A percentile compares a stretch with the other conserved stretches of the same genome.
Evolutionary conservation across 2,797 vertebrate genomes (phyloP).

Genomic region (Amblyraja radiata): DNA sequence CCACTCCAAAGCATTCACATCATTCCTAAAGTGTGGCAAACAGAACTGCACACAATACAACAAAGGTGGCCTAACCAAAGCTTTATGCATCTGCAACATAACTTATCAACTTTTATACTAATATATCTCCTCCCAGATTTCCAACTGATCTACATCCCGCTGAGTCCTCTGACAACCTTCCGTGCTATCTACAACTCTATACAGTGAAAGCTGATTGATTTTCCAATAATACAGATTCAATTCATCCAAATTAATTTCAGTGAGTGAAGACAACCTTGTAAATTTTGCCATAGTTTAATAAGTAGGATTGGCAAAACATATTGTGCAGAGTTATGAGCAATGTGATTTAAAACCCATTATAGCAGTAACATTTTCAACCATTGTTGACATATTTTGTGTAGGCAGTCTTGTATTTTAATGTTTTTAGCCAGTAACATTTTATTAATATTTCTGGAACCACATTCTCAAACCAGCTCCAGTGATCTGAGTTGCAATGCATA

Average conservation of each 20-base stretch:
- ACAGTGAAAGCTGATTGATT: not conserved
- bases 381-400: not conserved
- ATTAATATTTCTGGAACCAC: not conserved
- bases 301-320: not conserved
- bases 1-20: no score
- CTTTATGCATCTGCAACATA: no score
- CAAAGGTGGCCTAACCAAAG: no score
- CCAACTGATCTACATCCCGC: no score
- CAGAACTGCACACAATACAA: no score
- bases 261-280: not conserved
- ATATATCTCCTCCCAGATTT: no score
- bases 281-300: not conserved
- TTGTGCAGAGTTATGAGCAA: not conserved
- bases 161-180: no score
- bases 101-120: no score
- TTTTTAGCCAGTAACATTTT: not conserved
- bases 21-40: no score
- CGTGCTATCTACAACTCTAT: no score
- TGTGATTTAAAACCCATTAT: not conserved
- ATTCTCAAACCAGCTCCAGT: not conserved
- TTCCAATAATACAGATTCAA: not conserved
- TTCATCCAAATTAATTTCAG: not conserved
- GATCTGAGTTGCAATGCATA: not conserved
- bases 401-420: not conserved
- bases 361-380: not conserved